Base-by-base conservation (phyloP, 2,888 invertebrate genomes). In the Spatulosminthurus flaviceps region DNA sequence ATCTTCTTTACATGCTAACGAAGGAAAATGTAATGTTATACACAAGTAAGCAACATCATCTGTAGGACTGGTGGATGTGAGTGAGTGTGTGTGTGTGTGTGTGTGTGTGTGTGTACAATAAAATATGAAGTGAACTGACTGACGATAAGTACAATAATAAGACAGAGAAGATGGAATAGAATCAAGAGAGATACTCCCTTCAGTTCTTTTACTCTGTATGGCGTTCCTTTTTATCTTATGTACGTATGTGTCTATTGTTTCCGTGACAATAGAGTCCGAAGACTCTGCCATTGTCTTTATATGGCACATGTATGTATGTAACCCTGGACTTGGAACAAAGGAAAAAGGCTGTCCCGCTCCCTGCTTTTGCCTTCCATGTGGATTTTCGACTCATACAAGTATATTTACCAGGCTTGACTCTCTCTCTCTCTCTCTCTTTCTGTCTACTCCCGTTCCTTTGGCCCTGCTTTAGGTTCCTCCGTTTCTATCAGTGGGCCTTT, bases 361-460 rank as follows among this genome's bases (percentile, higher is more conserved):
- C 66, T 75, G 76, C 51, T 16, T 22, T n/a, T 41, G 34, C 72
- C 34, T 42, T 22, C 60, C 42, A 29, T 42, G 21, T 43, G 28
- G 16, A n/a, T 71, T 19, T 41, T 26, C 1, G 22, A 11, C 42
- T 60, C 22, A 26, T 60, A 43, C 22, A 29, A 22, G 21, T 16
- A 28, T 74, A 51, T 74, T 26, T 67, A 21, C 26, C 69, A 34
- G 34, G 5, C 34, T 9, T 34, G 4, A n/a, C n/a, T n/a, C n/a
- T n/a, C n/a, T n/a, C n/a, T n/a, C n/a, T 87, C 87, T 98, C 22
- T 64, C 64, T 22, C 26, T 64, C 64, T 24, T 64, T 43, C 41
- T 71, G 64, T 24, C 24, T n/a, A 87, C 87, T 98, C 22, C 24
- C 64, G 64, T 16, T 64, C 64, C 64, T 64, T 43, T 71, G 34